Evolutionary conservation across 1,140 invertebrate genomes (phyloP), one percentile per base, ranked within the genome.

Genomic region (Atopsyche davidsoni): DNA sequence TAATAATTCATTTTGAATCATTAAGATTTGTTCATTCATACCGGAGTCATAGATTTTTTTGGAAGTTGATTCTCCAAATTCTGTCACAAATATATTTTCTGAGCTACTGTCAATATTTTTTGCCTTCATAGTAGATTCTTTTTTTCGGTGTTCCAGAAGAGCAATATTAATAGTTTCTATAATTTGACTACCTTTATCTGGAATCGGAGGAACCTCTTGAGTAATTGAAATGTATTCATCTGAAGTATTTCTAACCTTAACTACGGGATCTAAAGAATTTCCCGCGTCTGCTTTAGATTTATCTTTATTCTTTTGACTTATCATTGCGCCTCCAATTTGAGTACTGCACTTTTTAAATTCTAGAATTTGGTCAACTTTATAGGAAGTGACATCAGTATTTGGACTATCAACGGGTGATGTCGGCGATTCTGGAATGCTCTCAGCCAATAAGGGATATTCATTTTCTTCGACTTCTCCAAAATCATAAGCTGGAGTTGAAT

Each of bases 401-500:
- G 60, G 62, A 35, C 59, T 59, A 46, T 63, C 59, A 4, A 60
- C 45, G 21, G 69, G 63, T 2, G 65, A 63, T 24, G 64, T 66
- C 9, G 67, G 64, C 0, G 68, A 65, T 52, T 69, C 68, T 0
- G 66, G 67, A 34, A 68, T 68, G 36, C 63, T 53, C 57, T 70
- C 63, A 38, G 61, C 55, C 38, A 59, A 57, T 24, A 65, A 59
- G 4, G 61, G 42, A 44, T 31, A 53, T 2, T 52, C 60, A 23
- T 54, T 60, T 44, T 59, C 59, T 53, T 70, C 64, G 53, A 64
- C 60, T 7, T 74, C 71, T 2, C 72, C 75, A 56, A 80, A 74
- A 65, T 87, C 83, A 65, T 87, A 87, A 0, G 82, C 81, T 0
- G 85, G 85, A 3, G 83, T 86, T 52, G 84, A 87, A 60, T 83